Base-by-base conservation (phyloP, 2,113 vertebrate species). In the Hippolais icterina region DNA sequence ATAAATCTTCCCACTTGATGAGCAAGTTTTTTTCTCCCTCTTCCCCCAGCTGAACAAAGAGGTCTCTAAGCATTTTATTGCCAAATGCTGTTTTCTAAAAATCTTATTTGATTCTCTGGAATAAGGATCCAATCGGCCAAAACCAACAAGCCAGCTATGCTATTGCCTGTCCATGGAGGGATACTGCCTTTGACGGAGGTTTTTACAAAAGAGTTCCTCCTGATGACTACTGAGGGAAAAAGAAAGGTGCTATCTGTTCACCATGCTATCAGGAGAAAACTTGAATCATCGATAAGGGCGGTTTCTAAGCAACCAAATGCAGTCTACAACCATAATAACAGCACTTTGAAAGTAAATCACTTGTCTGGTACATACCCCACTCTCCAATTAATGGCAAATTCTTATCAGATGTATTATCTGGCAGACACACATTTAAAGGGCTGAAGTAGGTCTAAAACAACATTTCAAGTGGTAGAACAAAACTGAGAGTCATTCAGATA, bases 281-380 rank as follows among this genome's bases (percentile, higher is more conserved):
- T 35, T 59, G 68, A 90, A 79, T 93, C 94, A 82, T 89, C 28
- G 77, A 94, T 96, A 93, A 96, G 69, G 53, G 46, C 37, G 65
- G 94, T 97, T 93, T 50, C 96, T 86, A 95, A 97, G 95, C 97
- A 97, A 97, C 95, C 44, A 74, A n/a, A 89, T 54, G 64, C 86
- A 56, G 75, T 23, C 86, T 70, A 68, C 88, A 74, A 44, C 64
- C 21, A 4, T 82, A 79, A 93, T 94, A 86, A 92, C 90, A 83
- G 66, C 35, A 54, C 72, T 96, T 63, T 42, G 79, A 41, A 68
- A 68, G 82, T 87, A 85, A 94, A 94, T 82, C 66, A 49, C 68
- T 92, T 59, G 88, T 76, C 80, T 91, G 54, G 66, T 69, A 68
- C 88, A 84, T 2, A 74, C 35, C 37, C n/a, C 22, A 23, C 37